These are phyloP conservation scores for Hippasteria phrygiana DNA, from an alignment of 53 echinoderm and acorn worm species.

Conservation along the genomic window DNA sequence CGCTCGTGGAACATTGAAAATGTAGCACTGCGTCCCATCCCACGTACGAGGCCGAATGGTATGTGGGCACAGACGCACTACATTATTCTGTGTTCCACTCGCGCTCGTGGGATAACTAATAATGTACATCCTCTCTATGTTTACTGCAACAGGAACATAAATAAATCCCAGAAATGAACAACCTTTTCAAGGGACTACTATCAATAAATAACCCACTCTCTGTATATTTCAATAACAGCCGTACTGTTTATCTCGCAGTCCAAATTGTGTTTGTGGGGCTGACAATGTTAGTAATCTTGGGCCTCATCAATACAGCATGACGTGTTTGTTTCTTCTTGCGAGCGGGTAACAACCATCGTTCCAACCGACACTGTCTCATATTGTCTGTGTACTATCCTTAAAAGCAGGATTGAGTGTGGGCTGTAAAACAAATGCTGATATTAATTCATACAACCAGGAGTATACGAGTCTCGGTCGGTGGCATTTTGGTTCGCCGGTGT, in stretches of 20 bases:
- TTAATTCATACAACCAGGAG: no score
- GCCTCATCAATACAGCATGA: background rate
- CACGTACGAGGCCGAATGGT: no score
- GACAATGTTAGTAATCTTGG: background rate
- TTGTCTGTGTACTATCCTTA: background rate
- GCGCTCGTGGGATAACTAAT: no score
- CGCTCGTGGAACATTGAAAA: no score
- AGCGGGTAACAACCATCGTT: background rate
- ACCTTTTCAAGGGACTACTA: background rate
- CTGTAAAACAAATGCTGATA: background rate
- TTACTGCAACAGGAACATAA: background rate
- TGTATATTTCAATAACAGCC: slow-evolving; percentile 25
- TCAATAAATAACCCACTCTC: background rate
- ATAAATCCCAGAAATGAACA: background rate
- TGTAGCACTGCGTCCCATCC: no score
- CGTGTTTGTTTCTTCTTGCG: background rate
- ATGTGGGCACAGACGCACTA: no score
- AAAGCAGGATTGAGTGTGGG: background rate
- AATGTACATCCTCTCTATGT: background rate
- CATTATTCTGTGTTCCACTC: no score
- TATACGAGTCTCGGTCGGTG: no score
- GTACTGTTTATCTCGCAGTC: background rate
- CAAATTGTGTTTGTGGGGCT: background rate
- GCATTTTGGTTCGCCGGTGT: no score
- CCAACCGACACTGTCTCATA: background rate